phyloP scores from a whole-genome alignment of 2,797 vertebrate genomes.

The Takifugu rubripes region DNA sequence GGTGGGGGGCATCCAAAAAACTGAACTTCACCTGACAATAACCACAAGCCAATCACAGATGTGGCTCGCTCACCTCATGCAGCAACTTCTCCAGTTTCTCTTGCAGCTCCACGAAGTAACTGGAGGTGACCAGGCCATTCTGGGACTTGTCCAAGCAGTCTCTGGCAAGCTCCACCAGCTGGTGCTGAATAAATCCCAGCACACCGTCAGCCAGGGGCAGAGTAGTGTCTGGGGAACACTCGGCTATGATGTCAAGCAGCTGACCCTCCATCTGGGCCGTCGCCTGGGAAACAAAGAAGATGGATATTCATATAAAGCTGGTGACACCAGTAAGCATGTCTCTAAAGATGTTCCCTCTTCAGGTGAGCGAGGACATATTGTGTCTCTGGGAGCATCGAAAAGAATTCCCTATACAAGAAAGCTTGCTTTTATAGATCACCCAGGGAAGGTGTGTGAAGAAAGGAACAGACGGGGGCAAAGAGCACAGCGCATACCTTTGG shows the following conservation, averaged over 20 bases:
- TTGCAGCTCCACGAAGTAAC: conserved; percentile 93
- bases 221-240: conserved; percentile 74
- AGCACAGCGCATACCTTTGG: conserved; percentile 77
- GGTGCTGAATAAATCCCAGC: conserved; percentile 93
- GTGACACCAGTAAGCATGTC: conserved; percentile 1
- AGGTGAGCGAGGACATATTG: conserved; percentile 3
- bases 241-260: conserved; percentile 82
- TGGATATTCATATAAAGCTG: conserved; percentile 23
- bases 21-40: conserved; percentile 14
- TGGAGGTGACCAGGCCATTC: conserved; percentile 86
- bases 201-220: conserved; percentile 89
- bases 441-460: neutral
- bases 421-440: neutral
- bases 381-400: conserved; percentile 3
- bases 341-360: neutral
- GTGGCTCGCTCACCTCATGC: conserved; percentile 70
- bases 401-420: conserved; percentile 2
- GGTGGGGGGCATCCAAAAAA: conserved; percentile 5
- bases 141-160: conserved; percentile 92
- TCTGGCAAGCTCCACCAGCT: conserved; percentile 87
- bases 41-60: neutral
- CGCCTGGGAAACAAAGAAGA: conserved; percentile 62
- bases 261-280: conserved; percentile 93
- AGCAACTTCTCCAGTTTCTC: conserved; percentile 93
- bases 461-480: neutral